Evolutionary conservation across 2,888 invertebrate genomes (phyloP), one percentile per base, ranked within the genome.

Genomic region (Laspeyria flexula): DNA sequence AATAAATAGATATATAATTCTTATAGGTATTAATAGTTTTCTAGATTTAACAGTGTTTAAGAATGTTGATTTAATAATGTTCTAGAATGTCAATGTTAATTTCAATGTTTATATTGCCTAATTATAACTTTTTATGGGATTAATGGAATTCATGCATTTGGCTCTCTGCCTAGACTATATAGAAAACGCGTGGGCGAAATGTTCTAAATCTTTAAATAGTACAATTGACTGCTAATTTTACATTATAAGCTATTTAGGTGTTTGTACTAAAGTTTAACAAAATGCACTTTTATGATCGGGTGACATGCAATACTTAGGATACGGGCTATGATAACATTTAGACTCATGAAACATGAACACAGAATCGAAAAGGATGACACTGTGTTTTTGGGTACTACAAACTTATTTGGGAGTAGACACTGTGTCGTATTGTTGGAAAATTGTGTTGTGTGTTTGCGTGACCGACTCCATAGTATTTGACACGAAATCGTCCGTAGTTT

Each of bases 241-340:
- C 53, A 66, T 70, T 70, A 55, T 60, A 52, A 56, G 51, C 54
- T 56, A 59, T 65, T 65, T 58, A 62, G 39, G 68, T 65, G 55
- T 65, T 68, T 59, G 60, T 60, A 48, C 58, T 55, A 62, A 68
- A 62, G 47, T 59, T 67, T 65, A 69, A 79, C 82, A 76, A 83
- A 7, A 82, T 86, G 84, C 83, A 83, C 74, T 82, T 88, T 90
- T 88, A 90, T 88, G 85, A 79, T 81, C 62, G 54, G 55, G 71
- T 60, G 83, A 81, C 90, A 90, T 86, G 90, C 90, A 76, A 75
- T 85, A 83, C 85, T 83, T 81, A 74, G 80, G 76, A 77, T 72
- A 75, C 81, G 59, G 79, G 74, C 73, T 70, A 71, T 79, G 81
- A 80, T 83, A 84, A 79, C 75, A 77, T 79, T 79, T 76, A 73